Evolutionary conservation across 2,888 invertebrate species (phyloP).

Genomic region (Pelosia muscerda): DNA sequence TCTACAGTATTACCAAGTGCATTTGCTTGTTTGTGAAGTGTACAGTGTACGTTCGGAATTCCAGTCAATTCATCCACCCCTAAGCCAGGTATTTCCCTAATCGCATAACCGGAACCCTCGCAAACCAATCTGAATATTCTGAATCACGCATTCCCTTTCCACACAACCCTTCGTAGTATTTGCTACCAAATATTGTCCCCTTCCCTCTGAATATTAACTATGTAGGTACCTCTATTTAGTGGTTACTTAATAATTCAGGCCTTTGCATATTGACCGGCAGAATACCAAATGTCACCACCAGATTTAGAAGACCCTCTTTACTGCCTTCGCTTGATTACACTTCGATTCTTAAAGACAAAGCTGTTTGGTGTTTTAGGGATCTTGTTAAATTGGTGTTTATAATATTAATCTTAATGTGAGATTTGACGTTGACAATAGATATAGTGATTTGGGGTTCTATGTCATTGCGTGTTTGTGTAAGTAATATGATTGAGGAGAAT

Average conservation of each 20-base stretch:
- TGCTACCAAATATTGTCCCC: constrained; percentile 76
- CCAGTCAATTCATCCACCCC: constrained; percentile 22
- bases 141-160: constrained; percentile 73
- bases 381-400: constrained; percentile 46
- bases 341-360: constrained; percentile 16
- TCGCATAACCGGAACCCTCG: constrained; percentile 51
- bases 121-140: constrained; percentile 49
- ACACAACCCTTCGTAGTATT: constrained; percentile 63
- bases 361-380: constrained; percentile 25
- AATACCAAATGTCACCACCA: constrained; percentile 69
- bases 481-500: constrained; percentile 22
- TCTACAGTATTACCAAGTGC: not conserved
- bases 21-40: constrained; percentile 17
- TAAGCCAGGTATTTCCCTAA: constrained; percentile 50
- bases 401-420: constrained; percentile 48
- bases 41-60: constrained; percentile 15
- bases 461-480: constrained; percentile 27
- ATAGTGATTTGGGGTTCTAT: constrained; percentile 35
- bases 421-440: constrained; percentile 50
- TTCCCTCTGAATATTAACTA: constrained; percentile 79
- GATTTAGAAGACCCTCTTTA: constrained; percentile 42
- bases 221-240: constrained; percentile 76
- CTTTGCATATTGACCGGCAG: constrained; percentile 74
- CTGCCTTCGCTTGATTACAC: constrained; percentile 18
- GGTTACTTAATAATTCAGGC: constrained; percentile 78